These are phyloP conservation scores for Cephus pygmeus DNA, from an alignment of 2,888 invertebrate genomes.

Conservation along the genomic window DNA sequence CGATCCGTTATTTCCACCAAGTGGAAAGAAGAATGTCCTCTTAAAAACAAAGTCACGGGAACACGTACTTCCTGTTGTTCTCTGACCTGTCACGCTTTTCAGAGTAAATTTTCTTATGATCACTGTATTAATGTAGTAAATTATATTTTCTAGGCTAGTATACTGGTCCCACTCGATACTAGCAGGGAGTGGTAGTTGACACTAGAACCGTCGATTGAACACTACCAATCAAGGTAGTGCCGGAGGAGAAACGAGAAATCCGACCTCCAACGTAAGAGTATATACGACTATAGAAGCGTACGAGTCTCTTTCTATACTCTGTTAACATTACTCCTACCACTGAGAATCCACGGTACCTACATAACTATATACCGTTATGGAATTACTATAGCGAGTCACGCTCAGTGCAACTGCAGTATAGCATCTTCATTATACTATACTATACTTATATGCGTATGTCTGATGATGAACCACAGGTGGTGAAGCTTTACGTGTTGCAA, in stretches of 20 bases:
- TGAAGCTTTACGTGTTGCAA: background rate
- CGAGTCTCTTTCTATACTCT: background rate
- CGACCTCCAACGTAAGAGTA: background rate
- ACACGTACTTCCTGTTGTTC: background rate
- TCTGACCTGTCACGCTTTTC: background rate
- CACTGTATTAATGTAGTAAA: background rate
- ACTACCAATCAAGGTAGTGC: constrained; percentile 49
- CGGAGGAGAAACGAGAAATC: constrained; percentile 29
- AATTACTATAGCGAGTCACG: background rate
- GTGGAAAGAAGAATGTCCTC: background rate
- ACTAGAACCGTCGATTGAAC: constrained; percentile 33
- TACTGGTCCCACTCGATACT: background rate
- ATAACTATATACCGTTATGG: background rate
- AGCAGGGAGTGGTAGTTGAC: constrained; percentile 9
- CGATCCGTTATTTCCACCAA: background rate
- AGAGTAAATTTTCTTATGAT: background rate
- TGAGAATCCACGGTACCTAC: background rate
- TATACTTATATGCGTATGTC: background rate
- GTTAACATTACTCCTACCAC: background rate
- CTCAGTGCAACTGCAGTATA: background rate
- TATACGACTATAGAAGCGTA: background rate
- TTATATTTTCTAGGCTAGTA: background rate
- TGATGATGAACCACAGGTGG: background rate
- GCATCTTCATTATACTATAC: background rate
- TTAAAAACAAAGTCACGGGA: background rate